Percentiles rank a stretch among this genome's conserved stretches.
Evolutionary conservation across 2,797 vertebrate genomes (phyloP).

Genomic region (Neosilurus hyrtlii): DNA sequence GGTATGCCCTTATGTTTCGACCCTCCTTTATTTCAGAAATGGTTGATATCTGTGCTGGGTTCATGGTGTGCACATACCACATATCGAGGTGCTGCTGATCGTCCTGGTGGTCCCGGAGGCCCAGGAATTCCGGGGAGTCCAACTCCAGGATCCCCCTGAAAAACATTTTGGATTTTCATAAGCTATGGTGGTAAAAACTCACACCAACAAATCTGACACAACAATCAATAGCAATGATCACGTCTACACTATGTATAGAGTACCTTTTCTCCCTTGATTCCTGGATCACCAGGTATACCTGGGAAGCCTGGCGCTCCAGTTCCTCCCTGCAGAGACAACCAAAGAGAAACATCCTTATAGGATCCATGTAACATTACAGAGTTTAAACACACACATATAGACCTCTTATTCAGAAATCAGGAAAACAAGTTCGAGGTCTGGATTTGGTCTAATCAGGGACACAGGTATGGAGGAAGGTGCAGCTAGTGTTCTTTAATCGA

Average conservation of each 20-base stretch:
- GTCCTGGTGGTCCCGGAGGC: slow-evolving; percentile 71
- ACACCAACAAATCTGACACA: neutral
- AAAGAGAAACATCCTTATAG: neutral
- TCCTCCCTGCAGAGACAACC: slow-evolving; percentile 68
- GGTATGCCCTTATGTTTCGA: neutral
- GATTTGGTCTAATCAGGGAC: slow-evolving; percentile 40
- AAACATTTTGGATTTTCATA: slow-evolving; percentile 1
- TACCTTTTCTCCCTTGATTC: slow-evolving; percentile 80
- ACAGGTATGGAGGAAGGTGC: slow-evolving; percentile 37
- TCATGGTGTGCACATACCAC: slow-evolving; percentile 52
- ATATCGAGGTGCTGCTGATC: slow-evolving; percentile 54
- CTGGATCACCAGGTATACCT: slow-evolving; percentile 73
- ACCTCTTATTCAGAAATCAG: slow-evolving; percentile 11
- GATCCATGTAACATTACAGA: neutral
- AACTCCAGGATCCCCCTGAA: slow-evolving; percentile 76
- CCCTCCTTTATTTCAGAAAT: neutral
- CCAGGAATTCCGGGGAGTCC: slow-evolving; percentile 77
- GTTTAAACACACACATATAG: slow-evolving; percentile 15
- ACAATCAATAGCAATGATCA: neutral
- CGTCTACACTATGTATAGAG: neutral
- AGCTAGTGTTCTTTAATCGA: slow-evolving; percentile 28
- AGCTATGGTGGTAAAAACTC: neutral
- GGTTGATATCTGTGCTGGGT: neutral
- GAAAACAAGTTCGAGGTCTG: slow-evolving; percentile 18
- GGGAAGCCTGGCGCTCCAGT: slow-evolving; percentile 71